These are phyloP conservation scores for Hemichromis elongatus DNA, from an alignment of 2,113 vertebrate genomes.

Conservation along the genomic window DNA sequence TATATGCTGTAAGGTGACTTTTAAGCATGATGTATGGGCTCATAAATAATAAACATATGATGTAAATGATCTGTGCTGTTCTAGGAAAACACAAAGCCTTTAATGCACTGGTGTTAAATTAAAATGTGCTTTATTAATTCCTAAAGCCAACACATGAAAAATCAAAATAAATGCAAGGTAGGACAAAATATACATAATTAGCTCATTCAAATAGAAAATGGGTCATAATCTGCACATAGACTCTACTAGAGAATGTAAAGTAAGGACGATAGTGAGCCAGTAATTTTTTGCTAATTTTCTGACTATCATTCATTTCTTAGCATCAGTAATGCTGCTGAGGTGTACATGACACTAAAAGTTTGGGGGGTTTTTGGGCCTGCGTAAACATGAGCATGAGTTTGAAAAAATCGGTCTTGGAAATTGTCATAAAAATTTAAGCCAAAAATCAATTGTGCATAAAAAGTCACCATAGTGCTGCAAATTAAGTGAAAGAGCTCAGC, in stretches of 20 bases:
- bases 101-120: not conserved
- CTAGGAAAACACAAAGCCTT: not conserved
- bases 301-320: rapidly evolving
- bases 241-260: not conserved
- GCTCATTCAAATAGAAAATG: not conserved
- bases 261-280: not conserved
- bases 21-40: not conserved
- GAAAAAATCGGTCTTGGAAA: not conserved
- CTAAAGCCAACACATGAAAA: not conserved
- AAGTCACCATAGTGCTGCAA: not conserved
- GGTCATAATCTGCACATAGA: not conserved
- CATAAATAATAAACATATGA: not conserved
- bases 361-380: not conserved
- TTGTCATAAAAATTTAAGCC: not conserved
- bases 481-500: not conserved
- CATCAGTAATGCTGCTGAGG: not conserved
- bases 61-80: not conserved
- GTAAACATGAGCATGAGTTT: not conserved
- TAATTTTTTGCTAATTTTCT: rapidly evolving
- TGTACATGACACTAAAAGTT: not conserved
- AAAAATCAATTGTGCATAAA: not conserved
- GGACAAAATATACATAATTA: not conserved
- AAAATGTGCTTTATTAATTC: not conserved
- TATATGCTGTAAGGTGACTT: not conserved
- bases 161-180: not conserved